Percentiles rank a stretch among this genome's conserved stretches.
Conservation (phyloP, 2,888 invertebrate genomes). For the Argyra leucocephala region DNA sequence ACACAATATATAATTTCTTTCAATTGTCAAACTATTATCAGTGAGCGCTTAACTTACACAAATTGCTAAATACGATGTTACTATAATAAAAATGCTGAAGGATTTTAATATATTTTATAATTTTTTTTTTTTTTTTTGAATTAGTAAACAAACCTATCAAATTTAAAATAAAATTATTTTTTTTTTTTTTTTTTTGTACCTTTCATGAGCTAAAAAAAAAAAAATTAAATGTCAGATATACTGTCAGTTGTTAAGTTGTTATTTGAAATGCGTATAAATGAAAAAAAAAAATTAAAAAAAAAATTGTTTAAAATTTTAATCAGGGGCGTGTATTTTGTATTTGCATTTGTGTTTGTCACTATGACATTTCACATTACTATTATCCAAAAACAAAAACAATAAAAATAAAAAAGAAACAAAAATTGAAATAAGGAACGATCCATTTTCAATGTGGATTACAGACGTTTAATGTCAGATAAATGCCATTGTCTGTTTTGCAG, state of each 20-base stretch:
- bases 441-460: neutral
- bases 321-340: neutral
- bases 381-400: neutral
- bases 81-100: too few relatives aligned
- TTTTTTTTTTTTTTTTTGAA: too few relatives aligned
- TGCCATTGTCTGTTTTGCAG: neutral
- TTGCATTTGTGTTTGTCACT: neutral
- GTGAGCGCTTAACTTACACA: too few relatives aligned
- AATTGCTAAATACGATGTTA: too few relatives aligned
- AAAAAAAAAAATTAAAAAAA: neutral
- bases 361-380: neutral
- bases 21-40: too few relatives aligned
- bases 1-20: too few relatives aligned
- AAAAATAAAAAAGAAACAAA: too few relatives aligned
- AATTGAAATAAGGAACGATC: too few relatives aligned
- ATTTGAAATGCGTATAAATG: slow-evolving; percentile 2
- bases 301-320: neutral
- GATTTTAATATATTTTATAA: too few relatives aligned
- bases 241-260: slow-evolving; percentile 2
- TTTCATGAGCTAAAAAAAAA: neutral
- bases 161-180: too few relatives aligned
- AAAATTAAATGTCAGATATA: neutral
- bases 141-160: too few relatives aligned
- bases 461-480: neutral
- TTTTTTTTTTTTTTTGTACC: too few relatives aligned